Conservation (phyloP, 2,797 vertebrate genomes). For the Amazona finschi region DNA sequence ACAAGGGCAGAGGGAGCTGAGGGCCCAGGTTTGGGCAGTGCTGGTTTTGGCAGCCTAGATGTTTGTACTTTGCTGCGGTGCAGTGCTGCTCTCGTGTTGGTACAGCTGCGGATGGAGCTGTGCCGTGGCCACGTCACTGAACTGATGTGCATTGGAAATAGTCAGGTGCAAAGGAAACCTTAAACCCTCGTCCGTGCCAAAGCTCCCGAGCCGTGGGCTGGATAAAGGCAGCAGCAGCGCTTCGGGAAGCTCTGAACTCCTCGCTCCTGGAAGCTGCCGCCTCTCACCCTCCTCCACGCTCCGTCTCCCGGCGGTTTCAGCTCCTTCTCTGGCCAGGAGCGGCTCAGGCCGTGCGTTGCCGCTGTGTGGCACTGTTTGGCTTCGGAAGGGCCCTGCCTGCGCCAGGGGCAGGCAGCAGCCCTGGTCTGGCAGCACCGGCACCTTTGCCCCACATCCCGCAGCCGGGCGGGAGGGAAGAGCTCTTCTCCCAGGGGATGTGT, state of each 20-base stretch:
- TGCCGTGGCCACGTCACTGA: fast-evolving
- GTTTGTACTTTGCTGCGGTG: not conserved
- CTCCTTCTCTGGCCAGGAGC: not conserved
- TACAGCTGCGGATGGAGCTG: not conserved
- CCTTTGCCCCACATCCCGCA: conserved; percentile 28
- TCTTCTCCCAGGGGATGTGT: conserved; percentile 13
- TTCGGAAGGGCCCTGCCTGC: conserved; percentile 17
- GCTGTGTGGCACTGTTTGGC: conserved; percentile 72
- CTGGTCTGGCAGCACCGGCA: not conserved
- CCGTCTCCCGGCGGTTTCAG: not conserved
- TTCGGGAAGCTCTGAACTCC: not conserved
- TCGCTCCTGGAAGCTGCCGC: not conserved
- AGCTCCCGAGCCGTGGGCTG: not conserved
- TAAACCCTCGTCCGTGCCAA: not conserved
- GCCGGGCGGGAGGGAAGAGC: not conserved
- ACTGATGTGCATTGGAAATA: not conserved
- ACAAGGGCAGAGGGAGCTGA: not conserved
- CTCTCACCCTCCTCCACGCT: not conserved
- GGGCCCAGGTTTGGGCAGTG: not conserved
- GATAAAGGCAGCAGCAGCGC: not conserved
- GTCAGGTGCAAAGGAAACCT: not conserved
- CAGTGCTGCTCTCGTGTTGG: not conserved
- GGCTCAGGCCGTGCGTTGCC: conserved; percentile 17
- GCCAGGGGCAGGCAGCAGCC: not conserved
- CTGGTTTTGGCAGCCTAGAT: not conserved